phyloP scores from a whole-genome alignment of 2,888 invertebrate genomes.

The Isotomurus palustris region DNA sequence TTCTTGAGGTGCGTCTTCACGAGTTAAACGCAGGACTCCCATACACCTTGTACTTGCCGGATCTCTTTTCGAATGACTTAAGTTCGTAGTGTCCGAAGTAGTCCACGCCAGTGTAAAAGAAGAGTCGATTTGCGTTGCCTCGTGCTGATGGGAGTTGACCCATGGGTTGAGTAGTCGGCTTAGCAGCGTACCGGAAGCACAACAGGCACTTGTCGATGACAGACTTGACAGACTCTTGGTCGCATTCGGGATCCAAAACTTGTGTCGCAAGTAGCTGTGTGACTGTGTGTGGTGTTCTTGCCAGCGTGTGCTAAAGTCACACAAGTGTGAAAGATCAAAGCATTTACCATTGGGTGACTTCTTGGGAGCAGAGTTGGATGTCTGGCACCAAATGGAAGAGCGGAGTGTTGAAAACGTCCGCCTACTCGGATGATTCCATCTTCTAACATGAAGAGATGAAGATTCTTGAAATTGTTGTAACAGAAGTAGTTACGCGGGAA shows the following conservation, averaged over 20 bases:
- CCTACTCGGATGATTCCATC: conserved; percentile 9
- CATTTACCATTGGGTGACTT: neutral
- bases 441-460: conserved; percentile 46
- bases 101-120: conserved; percentile 23
- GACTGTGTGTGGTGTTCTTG: conserved; percentile 2
- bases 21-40: conserved; percentile 31
- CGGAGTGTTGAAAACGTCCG: conserved; percentile 5
- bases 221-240: neutral
- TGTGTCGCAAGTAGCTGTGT: conserved; percentile 10
- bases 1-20: conserved; percentile 30
- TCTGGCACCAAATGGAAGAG: neutral
- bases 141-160: conserved; percentile 7
- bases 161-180: conserved; percentile 4
- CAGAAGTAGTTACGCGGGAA: neutral
- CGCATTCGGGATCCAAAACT: conserved; percentile 9
- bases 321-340: neutral
- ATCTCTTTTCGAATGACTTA: neutral
- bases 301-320: conserved; percentile 8
- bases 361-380: neutral
- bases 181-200: neutral
- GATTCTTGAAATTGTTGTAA: conserved; percentile 41
- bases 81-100: conserved; percentile 18
- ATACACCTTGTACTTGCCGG: conserved; percentile 21
- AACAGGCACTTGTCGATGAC: neutral
- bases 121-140: conserved; percentile 8